A percentile compares a stretch with the other conserved stretches of the same genome.
Evolutionary conservation across 1,140 invertebrate species (phyloP).

Genomic region (Procambarus clarkii): DNA sequence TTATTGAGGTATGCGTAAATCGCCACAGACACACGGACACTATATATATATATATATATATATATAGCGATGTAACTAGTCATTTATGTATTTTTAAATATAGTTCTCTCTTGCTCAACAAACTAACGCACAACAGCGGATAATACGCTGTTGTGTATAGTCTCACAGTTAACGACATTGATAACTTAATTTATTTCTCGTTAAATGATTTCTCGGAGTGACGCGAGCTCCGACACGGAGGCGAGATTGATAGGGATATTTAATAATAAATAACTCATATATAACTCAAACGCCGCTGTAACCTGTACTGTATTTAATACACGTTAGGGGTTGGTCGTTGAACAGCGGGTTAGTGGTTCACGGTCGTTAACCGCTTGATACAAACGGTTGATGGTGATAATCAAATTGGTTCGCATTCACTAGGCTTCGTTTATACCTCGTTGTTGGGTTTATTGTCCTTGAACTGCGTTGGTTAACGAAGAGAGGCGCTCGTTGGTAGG

Average conservation of each 20-base stretch:
- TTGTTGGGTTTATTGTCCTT: no score
- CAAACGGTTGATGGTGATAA: not conserved
- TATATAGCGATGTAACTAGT: not conserved
- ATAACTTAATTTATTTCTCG: no score
- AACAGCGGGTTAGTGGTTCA: not conserved
- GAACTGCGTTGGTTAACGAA: no score
- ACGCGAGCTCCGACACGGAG: not conserved
- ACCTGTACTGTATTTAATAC: not conserved
- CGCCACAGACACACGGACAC: no score
- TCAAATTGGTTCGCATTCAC: not conserved
- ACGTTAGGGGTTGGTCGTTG: not conserved
- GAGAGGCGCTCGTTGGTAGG: not conserved
- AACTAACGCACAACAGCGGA: no score
- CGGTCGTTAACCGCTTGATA: no score
- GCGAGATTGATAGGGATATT: not conserved
- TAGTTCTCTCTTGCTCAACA: no score
- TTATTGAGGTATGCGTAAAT: no score
- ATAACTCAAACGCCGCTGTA: not conserved
- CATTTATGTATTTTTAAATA: no score
- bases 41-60: not conserved
- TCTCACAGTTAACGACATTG: not conserved
- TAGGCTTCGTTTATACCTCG: no score
- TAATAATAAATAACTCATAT: not conserved
- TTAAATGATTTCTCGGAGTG: no score
- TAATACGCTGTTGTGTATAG: not conserved